Evolutionary conservation across 2,797 vertebrate genomes (phyloP).

Genomic region (Etheostoma nigrum): DNA sequence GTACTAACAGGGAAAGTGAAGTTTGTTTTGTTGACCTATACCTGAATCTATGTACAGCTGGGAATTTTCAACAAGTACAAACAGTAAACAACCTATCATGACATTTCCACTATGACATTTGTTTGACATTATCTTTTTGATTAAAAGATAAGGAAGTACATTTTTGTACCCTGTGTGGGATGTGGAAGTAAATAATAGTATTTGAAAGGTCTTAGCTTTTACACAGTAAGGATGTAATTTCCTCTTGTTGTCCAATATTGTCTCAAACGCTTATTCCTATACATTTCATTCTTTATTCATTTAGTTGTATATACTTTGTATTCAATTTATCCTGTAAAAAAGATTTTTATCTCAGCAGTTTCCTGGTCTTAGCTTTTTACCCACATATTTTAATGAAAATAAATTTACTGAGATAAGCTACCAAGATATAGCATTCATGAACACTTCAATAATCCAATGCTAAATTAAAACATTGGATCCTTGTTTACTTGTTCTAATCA

Average conservation of each 20-base stretch:
- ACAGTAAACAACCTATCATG: constrained; percentile 43
- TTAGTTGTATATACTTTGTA: neutral
- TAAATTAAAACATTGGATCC: neutral
- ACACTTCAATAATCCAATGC: neutral
- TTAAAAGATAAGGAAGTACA: no score
- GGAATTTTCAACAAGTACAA: constrained; percentile 55
- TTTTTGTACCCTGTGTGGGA: no score
- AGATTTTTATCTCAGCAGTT: neutral
- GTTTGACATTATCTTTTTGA: neutral
- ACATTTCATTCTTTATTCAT: neutral
- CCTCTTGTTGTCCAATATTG: neutral
- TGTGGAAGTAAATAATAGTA: no score
- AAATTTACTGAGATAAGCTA: neutral
- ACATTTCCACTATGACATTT: constrained; percentile 34
- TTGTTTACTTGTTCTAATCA: neutral
- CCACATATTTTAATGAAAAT: neutral
- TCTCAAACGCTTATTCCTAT: neutral
- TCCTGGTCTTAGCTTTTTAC: neutral
- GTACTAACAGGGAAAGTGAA: constrained; percentile 61
- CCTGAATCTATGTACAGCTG: constrained; percentile 35
- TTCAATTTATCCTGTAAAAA: neutral
- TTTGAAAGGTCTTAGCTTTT: neutral
- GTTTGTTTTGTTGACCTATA: constrained; percentile 51
- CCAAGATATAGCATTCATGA: neutral
- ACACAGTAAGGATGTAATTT: neutral